Percentiles rank a stretch among this genome's conserved stretches.
phyloP scores from a whole-genome alignment of 1,140 invertebrate species.

The Drosophila fuyamai region DNA sequence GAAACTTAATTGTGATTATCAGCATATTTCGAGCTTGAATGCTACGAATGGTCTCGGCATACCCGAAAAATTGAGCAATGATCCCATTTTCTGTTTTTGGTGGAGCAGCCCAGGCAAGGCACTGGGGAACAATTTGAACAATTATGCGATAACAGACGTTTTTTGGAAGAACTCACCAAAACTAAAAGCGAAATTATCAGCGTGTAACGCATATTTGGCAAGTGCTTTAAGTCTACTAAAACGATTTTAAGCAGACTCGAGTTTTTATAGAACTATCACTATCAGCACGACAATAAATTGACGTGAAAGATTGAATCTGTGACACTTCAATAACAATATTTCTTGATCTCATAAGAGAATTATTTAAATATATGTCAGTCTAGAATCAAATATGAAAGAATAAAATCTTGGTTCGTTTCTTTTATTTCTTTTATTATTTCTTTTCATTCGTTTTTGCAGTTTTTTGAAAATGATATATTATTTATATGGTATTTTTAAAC shows the following conservation, averaged over 20 bases:
- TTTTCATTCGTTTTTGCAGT: constrained; percentile 47
- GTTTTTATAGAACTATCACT: constrained; percentile 13
- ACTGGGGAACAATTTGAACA: neutral
- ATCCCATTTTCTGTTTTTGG: constrained; percentile 5
- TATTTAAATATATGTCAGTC: too few relatives aligned
- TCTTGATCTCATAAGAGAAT: too few relatives aligned
- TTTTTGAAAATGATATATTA: constrained; percentile 65
- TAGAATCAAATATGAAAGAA: neutral
- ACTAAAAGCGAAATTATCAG: constrained; percentile 3
- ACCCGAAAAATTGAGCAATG: constrained; percentile 18
- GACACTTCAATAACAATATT: too few relatives aligned
- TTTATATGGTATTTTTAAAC: constrained; percentile 64
- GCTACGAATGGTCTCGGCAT: constrained; percentile 6
- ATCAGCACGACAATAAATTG: too few relatives aligned
- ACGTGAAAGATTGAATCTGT: too few relatives aligned
- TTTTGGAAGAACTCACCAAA: constrained; percentile 7
- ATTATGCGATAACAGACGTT: neutral
- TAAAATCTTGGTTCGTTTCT: neutral
- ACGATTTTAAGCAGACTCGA: neutral
- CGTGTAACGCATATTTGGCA: constrained; percentile 1
- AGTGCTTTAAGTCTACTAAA: constrained; percentile 4
- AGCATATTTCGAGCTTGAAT: constrained; percentile 10
- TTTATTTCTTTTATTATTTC: constrained; percentile 59
- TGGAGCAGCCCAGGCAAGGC: constrained; percentile 2
- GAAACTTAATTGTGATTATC: neutral